These are phyloP conservation scores for Prorops nasuta DNA, from an alignment of 1,140 invertebrate genomes.

Conservation along the genomic window DNA sequence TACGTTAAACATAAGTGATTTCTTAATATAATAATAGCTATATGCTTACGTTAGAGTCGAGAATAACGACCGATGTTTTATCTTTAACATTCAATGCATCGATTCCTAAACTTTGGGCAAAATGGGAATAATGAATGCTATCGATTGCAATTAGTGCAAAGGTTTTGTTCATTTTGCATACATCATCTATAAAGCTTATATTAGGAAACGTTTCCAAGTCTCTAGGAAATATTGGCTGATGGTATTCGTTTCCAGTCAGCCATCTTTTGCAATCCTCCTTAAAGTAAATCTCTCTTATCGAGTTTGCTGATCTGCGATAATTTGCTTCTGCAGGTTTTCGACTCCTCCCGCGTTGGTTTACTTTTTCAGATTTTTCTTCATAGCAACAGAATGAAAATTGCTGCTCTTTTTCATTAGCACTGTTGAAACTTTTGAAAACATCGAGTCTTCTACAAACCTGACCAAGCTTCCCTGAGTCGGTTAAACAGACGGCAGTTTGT, in stretches of 20 bases:
- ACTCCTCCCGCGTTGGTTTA: no score
- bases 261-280: slow-evolving; percentile 43
- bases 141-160: slow-evolving; percentile 72
- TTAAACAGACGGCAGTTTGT: slow-evolving; percentile 26
- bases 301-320: slow-evolving; percentile 54
- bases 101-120: slow-evolving; percentile 71
- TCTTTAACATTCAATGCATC: slow-evolving; percentile 62
- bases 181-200: slow-evolving; percentile 44
- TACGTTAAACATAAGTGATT: slow-evolving; percentile 4
- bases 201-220: slow-evolving; percentile 15
- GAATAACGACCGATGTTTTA: slow-evolving; percentile 69
- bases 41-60: slow-evolving; percentile 67
- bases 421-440: slow-evolving; percentile 32
- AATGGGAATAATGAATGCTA: slow-evolving; percentile 67
- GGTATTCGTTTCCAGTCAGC: slow-evolving; percentile 45
- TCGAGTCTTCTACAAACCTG: slow-evolving; percentile 39
- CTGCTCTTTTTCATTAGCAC: slow-evolving; percentile 17
- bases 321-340: slow-evolving; percentile 48
- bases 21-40: slow-evolving; percentile 17
- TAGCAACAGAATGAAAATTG: slow-evolving; percentile 32
- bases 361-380: slow-evolving; percentile 16
- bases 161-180: slow-evolving; percentile 66
- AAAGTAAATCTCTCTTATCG: slow-evolving; percentile 25
- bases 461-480: slow-evolving; percentile 14
- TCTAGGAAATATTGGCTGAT: slow-evolving; percentile 38